These are phyloP conservation scores for Cercocebus atys DNA, from an alignment of 2,113 vertebrate genomes.

Conservation along the genomic window DNA sequence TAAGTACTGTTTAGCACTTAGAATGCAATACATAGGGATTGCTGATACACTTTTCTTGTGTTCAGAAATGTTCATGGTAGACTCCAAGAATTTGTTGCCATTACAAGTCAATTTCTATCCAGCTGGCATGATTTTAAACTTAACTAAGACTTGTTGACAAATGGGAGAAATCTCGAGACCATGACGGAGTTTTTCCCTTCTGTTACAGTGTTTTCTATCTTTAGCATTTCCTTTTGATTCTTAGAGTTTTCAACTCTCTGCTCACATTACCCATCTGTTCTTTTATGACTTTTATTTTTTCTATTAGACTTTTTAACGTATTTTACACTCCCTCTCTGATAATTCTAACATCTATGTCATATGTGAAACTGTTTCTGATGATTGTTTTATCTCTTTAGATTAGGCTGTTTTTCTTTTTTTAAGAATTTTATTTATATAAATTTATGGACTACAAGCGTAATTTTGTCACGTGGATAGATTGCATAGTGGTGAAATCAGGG, in stretches of 20 bases:
- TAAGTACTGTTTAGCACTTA: neutral
- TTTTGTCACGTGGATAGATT: too few relatives aligned
- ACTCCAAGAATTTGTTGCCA: neutral
- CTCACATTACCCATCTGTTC: neutral
- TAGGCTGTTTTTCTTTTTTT: too few relatives aligned
- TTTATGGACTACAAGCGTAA: too few relatives aligned
- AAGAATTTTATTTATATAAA: too few relatives aligned
- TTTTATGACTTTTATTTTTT: neutral
- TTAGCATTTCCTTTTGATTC: neutral
- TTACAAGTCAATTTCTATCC: neutral
- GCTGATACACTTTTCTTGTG: neutral
- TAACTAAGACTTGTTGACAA: neutral
- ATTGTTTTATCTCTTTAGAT: neutral
- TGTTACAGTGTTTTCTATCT: neutral
- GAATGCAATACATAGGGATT: neutral
- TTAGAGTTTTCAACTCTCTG: neutral
- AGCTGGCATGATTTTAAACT: neutral
- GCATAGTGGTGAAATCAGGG: too few relatives aligned
- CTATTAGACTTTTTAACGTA: neutral
- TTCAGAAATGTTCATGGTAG: neutral
- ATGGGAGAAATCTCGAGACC: neutral
- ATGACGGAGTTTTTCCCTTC: neutral
- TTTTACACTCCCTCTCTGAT: neutral
- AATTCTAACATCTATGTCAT: neutral
- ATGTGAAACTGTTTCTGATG: neutral